phyloP scores from a whole-genome alignment of 92 coral and sea anemone genomes.

The Porites rus region DNA sequence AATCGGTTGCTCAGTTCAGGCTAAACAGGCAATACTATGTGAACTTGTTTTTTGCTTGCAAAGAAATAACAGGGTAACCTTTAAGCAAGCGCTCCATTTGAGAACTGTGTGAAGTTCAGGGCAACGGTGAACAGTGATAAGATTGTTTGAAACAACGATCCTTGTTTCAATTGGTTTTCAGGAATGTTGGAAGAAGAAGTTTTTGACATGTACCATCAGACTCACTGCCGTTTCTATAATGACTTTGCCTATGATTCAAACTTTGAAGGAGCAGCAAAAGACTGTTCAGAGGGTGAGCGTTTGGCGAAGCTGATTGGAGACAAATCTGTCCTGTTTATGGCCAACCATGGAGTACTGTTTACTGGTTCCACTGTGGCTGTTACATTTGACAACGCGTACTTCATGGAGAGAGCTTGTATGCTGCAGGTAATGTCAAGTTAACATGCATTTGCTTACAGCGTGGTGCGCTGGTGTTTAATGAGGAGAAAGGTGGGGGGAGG shows the following conservation, averaged over 20 bases:
- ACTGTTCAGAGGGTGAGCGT: conserved; percentile 68
- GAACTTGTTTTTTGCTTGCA: too few relatives aligned
- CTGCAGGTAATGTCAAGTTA: conserved; percentile 57
- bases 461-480: too few relatives aligned
- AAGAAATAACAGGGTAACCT: too few relatives aligned
- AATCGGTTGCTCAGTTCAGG: too few relatives aligned
- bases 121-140: not conserved
- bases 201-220: conserved; percentile 80
- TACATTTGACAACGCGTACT: conserved; percentile 69
- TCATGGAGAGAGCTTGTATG: conserved; percentile 81
- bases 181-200: conserved; percentile 71
- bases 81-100: too few relatives aligned
- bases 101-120: not conserved
- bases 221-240: conserved; percentile 64
- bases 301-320: conserved; percentile 62
- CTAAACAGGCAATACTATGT: too few relatives aligned
- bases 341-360: conserved; percentile 79
- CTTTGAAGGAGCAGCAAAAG: conserved; percentile 58
- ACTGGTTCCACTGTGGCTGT: conserved; percentile 67
- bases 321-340: conserved; percentile 75
- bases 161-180: conserved; percentile 1
- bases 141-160: too few relatives aligned
- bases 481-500: too few relatives aligned
- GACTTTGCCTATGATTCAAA: conserved; percentile 73
- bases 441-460: not conserved